Base-by-base conservation (phyloP, 2,888 invertebrate genomes). In the Thelaira solivaga region DNA sequence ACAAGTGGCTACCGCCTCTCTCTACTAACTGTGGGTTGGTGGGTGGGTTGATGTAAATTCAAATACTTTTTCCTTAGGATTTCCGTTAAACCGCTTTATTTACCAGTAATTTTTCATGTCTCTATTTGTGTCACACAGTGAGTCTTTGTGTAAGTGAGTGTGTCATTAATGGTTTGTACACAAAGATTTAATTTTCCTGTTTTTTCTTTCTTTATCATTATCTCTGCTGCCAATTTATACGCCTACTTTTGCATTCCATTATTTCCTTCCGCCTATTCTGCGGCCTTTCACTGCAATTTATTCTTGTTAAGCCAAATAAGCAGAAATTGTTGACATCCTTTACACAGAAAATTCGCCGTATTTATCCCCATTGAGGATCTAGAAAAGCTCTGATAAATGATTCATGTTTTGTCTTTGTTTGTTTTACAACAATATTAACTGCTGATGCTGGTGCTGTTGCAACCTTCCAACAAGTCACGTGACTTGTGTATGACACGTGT, bases 351-450 rank as follows among this genome's bases (percentile, higher is more conserved):
- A 78, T 78, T 78, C 69, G 74, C 69, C 65, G 69, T 64, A 74
- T 78, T 71, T 69, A 74, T 78, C 65, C n/a, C n/a, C n/a, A n/a
- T n/a, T n/a, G n/a, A n/a, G 53, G 78, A 78, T 78, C 34, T 59
- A 16, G 22, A 59, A 62, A 51, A n/a, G n/a, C 53, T 69, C 16
- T 45, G 53, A 75, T 75, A 45, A 61, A 68, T 62, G 36, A 29
- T 34, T 24, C 24, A n/a, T 57, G 29, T 71, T 39, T 20, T 62
- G 53, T 47, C 51, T 67, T 45, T 77, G 61, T 77, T 77, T 78
- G 72, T 57, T 26, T 77, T 51, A 68, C 39, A 49, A 68, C 67
- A 62, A 18, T 26, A 51, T 71, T 65, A 59, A 47, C 31, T 49
- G n/a, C n/a, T n/a, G n/a, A n/a, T n/a, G n/a, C n/a, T n/a, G n/a